Conservation (phyloP, 2,888 invertebrate species). For the Limnephilus marmoratus region DNA sequence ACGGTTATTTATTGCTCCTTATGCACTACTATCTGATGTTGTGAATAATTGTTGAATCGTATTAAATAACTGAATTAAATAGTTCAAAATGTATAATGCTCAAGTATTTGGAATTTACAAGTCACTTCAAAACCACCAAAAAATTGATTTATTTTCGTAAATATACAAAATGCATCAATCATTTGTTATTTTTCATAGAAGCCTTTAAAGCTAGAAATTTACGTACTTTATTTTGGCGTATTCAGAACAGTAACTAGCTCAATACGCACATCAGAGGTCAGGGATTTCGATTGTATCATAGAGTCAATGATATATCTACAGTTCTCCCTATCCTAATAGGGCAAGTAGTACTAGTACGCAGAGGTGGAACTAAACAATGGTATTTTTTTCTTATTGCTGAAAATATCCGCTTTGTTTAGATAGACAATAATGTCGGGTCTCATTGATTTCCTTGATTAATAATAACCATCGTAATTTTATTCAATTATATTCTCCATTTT, state of each 20-base stretch:
- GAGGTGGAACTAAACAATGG: background rate
- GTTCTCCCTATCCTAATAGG: background rate
- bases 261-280: background rate
- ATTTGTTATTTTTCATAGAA: too few relatives aligned
- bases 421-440: background rate
- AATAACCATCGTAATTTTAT: background rate
- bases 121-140: too few relatives aligned
- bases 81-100: too few relatives aligned
- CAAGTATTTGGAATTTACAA: too few relatives aligned
- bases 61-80: too few relatives aligned
- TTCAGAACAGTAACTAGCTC: background rate
- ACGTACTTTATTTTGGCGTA: too few relatives aligned
- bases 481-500: background rate
- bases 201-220: too few relatives aligned
- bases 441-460: background rate
- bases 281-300: background rate
- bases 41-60: too few relatives aligned
- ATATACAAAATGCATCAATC: too few relatives aligned
- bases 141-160: too few relatives aligned
- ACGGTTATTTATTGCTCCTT: background rate
- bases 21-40: background rate
- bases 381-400: background rate
- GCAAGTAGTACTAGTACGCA: background rate
- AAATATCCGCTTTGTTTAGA: background rate
- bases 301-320: background rate